These are phyloP conservation scores for Alviniconcha marisindica DNA, from an alignment of 1,140 invertebrate genomes.

Conservation along the genomic window DNA sequence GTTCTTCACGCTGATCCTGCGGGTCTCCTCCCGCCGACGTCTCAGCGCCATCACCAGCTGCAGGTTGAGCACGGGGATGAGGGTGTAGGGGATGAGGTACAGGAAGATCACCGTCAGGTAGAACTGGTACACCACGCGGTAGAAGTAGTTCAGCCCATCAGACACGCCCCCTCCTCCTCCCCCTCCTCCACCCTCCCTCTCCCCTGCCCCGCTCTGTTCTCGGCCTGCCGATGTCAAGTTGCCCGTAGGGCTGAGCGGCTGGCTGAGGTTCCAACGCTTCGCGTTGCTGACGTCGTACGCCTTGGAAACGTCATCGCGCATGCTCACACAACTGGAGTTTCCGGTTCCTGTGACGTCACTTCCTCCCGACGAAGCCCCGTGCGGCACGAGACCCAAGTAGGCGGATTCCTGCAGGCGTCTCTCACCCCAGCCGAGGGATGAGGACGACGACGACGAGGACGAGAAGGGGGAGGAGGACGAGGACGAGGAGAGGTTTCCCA, in stretches of 20 bases:
- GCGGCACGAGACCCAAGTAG: not conserved
- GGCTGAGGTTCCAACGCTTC: not conserved
- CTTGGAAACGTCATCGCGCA: not conserved
- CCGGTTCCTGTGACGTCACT: not conserved
- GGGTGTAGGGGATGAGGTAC: constrained; percentile 50
- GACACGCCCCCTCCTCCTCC: constrained; percentile 15
- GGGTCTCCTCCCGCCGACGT: constrained; percentile 58
- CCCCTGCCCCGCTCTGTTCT: not conserved
- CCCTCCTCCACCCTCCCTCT: not conserved
- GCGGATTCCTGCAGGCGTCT: not conserved
- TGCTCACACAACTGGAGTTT: not conserved
- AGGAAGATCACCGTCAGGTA: constrained; percentile 50
- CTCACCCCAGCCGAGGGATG: not conserved
- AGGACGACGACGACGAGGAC: not conserved
- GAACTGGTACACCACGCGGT: constrained; percentile 48
- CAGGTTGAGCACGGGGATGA: constrained; percentile 66
- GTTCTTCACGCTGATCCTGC: constrained; percentile 74
- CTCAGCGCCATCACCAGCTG: constrained; percentile 83
- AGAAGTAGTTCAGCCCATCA: constrained; percentile 18
- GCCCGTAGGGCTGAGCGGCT: no score
- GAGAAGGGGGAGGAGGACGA: no score
- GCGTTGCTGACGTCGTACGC: no score
- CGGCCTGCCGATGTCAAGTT: not conserved
- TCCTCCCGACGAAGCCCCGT: not conserved
- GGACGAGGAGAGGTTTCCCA: no score